A percentile compares a stretch with the other conserved stretches of the same genome.
These are phyloP conservation scores for Ctenodactylus gundi DNA, from an alignment of 2,113 vertebrate genomes.

Conservation along the genomic window DNA sequence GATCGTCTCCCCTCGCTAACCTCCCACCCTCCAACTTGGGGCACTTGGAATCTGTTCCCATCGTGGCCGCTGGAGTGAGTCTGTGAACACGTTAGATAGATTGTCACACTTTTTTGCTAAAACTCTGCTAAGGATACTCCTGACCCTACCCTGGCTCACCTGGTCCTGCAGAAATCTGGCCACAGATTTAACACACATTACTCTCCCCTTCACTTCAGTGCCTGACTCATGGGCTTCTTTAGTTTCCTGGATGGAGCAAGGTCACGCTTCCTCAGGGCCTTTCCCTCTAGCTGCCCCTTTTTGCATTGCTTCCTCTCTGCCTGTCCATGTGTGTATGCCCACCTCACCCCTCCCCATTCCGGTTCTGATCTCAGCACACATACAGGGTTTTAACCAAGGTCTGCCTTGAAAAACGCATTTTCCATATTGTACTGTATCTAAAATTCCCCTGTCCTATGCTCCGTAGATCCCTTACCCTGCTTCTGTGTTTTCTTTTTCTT, in stretches of 20 bases:
- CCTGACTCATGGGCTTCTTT: not conserved
- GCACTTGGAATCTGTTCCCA: not conserved
- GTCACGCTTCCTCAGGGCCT: accelerated
- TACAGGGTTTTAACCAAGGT: not conserved
- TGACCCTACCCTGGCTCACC: accelerated
- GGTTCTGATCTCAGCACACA: not conserved
- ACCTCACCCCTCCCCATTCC: accelerated
- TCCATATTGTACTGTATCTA: not conserved
- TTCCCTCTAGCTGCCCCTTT: not conserved
- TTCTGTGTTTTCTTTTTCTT: not conserved
- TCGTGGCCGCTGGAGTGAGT: not conserved
- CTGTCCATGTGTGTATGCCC: accelerated
- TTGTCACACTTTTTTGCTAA: not conserved
- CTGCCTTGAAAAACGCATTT: not conserved
- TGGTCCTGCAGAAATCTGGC: not conserved
- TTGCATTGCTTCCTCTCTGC: not conserved
- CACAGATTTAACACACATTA: not conserved
- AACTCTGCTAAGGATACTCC: not conserved
- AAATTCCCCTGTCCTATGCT: not conserved
- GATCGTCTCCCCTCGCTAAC: not conserved
- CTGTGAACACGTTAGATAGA: not conserved
- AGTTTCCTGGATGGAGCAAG: not conserved
- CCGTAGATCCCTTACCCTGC: accelerated
- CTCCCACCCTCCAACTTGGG: too few relatives aligned
- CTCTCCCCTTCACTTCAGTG: too few relatives aligned